Conservation (phyloP, 1,140 invertebrate genomes). For the Penaeus chinensis region DNA sequence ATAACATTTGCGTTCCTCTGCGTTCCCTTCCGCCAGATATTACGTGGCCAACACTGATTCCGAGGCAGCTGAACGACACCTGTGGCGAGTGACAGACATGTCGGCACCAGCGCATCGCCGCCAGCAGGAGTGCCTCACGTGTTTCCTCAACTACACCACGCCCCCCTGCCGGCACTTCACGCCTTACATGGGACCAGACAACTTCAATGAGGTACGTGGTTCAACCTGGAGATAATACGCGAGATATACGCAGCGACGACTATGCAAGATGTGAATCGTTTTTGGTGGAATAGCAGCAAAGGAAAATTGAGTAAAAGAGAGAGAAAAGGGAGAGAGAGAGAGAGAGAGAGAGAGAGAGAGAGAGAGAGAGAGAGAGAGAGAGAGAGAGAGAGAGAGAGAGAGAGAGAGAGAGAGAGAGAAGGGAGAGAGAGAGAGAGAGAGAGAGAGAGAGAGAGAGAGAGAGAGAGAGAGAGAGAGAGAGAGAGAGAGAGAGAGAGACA, state of each 20-base stretch:
- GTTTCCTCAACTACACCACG: conserved; percentile 68
- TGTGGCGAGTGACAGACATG: conserved; percentile 76
- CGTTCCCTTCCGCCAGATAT: conserved; percentile 73
- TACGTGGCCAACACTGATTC: conserved; percentile 79
- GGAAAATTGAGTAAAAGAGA: not conserved
- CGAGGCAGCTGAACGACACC: conserved; percentile 78
- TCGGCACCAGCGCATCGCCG: conserved; percentile 64
- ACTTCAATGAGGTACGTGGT: conserved; percentile 43
- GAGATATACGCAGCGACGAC: not conserved
- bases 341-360: too few relatives aligned
- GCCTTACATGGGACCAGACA: conserved; percentile 65
- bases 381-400: too few relatives aligned
- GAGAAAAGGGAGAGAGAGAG: not conserved
- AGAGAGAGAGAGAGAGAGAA: too few relatives aligned
- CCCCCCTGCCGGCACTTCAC: conserved; percentile 69
- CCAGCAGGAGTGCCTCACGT: conserved; percentile 71
- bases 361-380: too few relatives aligned
- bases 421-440: too few relatives aligned
- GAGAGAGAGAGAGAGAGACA: too few relatives aligned
- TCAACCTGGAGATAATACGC: too few relatives aligned
- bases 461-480: too few relatives aligned
- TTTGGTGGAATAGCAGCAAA: too few relatives aligned
- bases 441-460: too few relatives aligned
- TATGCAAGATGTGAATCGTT: not conserved
- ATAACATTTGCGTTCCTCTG: not conserved